Evolutionary conservation across 2,888 invertebrate species (phyloP), one percentile per base, ranked within the genome.

Genomic region (Pollenia angustigena): DNA sequence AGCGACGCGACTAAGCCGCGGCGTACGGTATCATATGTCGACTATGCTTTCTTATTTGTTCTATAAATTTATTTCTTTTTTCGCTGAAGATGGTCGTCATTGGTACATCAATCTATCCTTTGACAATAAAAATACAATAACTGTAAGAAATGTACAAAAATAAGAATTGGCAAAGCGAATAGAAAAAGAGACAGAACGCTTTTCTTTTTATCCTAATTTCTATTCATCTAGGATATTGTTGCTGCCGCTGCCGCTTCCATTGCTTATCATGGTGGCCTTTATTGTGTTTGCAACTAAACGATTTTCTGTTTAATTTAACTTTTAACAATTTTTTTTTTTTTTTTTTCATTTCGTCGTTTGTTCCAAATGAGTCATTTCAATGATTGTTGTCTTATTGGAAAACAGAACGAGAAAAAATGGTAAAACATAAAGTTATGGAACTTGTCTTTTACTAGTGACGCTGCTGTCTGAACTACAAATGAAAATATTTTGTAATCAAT

Each of bases 261-360:
- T 46, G 32, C 68, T 79, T 32, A 32, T 32, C 56, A 14, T 52
- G 40, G 23, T 50, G 75, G 71, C 40, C 46, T 64, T 74, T 87
- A 60, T 87, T 84, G 79, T 74, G 52, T 68, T 76, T 71, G 48
- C 75, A 80, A 76, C 85, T 80, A 80, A 85, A 85, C 80, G 81
- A 87, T 87, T 87, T 87, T 87, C 87, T 87, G 81, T 87, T 84
- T 84, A 87, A 87, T 87, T 87, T 84, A 87, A 87, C 87, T 84
- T 81, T 74, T 74, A 76, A 82, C 18, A 64, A 23, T 50, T 18
- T 40, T 18, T 46, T 32, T 76, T 16, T 6, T 50, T 40, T n/a
- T 46, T 32, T 76, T 16, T 6, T 50, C 23, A 23, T 32, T 60
- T 40, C 46, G 32, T 64, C 48, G 71, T 54, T 46, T 32, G 32